Percentiles rank a stretch among this genome's conserved stretches.
Evolutionary conservation across 1,140 invertebrate species (phyloP).

Genomic region (Tetramorium alpestre): DNA sequence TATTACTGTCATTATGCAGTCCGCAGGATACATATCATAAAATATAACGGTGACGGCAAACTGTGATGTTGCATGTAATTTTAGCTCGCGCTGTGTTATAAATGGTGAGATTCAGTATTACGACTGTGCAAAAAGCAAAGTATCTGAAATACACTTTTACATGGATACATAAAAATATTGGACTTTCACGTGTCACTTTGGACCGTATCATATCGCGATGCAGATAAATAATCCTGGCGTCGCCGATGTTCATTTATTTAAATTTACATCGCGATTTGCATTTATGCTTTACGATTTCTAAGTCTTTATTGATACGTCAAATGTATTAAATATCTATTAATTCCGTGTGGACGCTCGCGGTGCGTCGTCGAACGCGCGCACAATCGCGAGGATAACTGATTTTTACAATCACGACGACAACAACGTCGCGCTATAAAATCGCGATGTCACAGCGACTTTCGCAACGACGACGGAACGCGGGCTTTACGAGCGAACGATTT

Average conservation of each 20-base stretch:
- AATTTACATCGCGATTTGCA: slow-evolving; percentile 12
- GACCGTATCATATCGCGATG: not conserved
- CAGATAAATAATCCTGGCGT: not conserved
- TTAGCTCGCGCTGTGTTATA: slow-evolving; percentile 29
- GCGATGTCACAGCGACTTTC: slow-evolving; percentile 35
- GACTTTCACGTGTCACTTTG: not conserved
- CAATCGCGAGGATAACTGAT: not conserved
- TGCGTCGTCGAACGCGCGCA: not conserved
- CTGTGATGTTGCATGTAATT: slow-evolving; percentile 43
- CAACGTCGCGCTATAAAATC: slow-evolving; percentile 23
- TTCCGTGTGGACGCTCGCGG: not conserved
- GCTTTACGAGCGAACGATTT: slow-evolving; percentile 44
- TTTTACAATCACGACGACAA: slow-evolving; percentile 12
- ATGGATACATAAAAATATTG: slow-evolving; percentile 8
- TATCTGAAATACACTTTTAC: not conserved
- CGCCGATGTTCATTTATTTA: not conserved
- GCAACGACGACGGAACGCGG: not conserved
- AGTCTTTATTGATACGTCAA: not conserved
- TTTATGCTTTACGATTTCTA: slow-evolving; percentile 13
- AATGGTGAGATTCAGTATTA: slow-evolving; percentile 19
- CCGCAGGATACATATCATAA: slow-evolving; percentile 49
- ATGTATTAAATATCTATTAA: not conserved
- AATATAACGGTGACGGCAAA: slow-evolving; percentile 34
- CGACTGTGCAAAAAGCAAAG: not conserved
- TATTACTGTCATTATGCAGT: slow-evolving; percentile 55